These are phyloP conservation scores for Periophthalmus modestus DNA, from an alignment of 2,113 vertebrate species.

Conservation along the genomic window DNA sequence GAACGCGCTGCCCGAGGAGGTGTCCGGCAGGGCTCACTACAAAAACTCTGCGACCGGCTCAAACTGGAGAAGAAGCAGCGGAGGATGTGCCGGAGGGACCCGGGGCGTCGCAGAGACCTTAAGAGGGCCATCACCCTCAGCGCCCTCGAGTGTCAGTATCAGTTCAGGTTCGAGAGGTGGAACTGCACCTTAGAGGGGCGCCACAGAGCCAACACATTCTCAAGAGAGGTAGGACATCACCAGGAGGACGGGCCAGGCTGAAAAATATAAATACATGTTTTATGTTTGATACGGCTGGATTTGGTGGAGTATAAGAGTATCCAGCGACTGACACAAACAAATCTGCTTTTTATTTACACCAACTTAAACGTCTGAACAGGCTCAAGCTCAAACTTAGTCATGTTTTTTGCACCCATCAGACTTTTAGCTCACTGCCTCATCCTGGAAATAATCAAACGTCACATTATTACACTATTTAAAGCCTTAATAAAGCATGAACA, in stretches of 20 bases:
- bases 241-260: background rate
- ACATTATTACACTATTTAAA: too few species aligned
- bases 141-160: conserved; percentile 94
- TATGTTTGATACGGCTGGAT: background rate
- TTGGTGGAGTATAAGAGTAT: too few species aligned
- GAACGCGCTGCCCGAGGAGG: conserved; percentile 89
- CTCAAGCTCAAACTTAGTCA: too few species aligned
- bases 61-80: conserved; percentile 98
- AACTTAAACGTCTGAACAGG: too few species aligned
- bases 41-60: conserved; percentile 97
- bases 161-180: conserved; percentile 98
- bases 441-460: too few species aligned
- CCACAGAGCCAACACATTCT: conserved; percentile 89
- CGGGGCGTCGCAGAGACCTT: conserved; percentile 92
- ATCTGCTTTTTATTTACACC: too few species aligned
- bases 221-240: conserved; percentile 85
- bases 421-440: too few species aligned
- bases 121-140: conserved; percentile 95
- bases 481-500: too few species aligned
- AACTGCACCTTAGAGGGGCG: conserved; percentile 96
- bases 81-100: conserved; percentile 95
- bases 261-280: background rate
- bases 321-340: too few species aligned
- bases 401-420: too few species aligned
- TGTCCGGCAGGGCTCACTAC: conserved; percentile 87